phyloP scores from a whole-genome alignment of 2,797 vertebrate species.

The Hephaestus fuliginosus region DNA sequence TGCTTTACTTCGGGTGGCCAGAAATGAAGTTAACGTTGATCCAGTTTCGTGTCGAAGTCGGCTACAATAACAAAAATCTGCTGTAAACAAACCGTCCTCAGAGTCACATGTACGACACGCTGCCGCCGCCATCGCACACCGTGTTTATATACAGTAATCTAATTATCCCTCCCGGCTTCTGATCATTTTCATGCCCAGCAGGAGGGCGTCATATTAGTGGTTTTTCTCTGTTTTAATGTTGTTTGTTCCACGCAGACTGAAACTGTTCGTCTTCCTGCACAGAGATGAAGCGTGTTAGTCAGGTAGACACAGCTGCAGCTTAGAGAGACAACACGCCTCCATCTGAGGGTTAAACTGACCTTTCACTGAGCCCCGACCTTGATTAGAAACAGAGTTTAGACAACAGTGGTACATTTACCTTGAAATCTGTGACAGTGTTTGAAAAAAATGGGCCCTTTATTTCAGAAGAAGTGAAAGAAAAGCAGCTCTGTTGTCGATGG shows the following conservation, averaged over 20 bases:
- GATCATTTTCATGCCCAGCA: constrained; percentile 24
- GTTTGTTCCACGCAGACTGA: not conserved
- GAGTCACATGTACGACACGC: not conserved
- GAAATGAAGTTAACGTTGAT: not conserved
- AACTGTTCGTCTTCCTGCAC: not conserved
- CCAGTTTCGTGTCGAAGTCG: not conserved
- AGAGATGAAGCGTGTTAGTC: too few species aligned
- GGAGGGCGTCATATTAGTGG: not conserved
- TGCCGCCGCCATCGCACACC: not conserved
- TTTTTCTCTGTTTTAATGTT: not conserved
- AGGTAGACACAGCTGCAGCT: too few species aligned
- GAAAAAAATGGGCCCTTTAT: too few species aligned
- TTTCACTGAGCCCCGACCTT: too few species aligned
- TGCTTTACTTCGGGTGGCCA: not conserved
- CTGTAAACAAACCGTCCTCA: not conserved
- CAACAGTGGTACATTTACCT: too few species aligned
- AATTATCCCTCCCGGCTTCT: constrained; percentile 25
- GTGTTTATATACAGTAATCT: constrained; percentile 17
- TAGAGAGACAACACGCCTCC: too few species aligned
- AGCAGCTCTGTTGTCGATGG: too few species aligned
- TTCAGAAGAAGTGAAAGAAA: too few species aligned
- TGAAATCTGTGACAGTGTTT: too few species aligned
- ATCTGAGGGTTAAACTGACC: too few species aligned
- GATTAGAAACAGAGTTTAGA: too few species aligned
- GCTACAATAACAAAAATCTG: not conserved